Conservation (phyloP, 2,113 vertebrate genomes). For the Laticauda laticaudata region DNA sequence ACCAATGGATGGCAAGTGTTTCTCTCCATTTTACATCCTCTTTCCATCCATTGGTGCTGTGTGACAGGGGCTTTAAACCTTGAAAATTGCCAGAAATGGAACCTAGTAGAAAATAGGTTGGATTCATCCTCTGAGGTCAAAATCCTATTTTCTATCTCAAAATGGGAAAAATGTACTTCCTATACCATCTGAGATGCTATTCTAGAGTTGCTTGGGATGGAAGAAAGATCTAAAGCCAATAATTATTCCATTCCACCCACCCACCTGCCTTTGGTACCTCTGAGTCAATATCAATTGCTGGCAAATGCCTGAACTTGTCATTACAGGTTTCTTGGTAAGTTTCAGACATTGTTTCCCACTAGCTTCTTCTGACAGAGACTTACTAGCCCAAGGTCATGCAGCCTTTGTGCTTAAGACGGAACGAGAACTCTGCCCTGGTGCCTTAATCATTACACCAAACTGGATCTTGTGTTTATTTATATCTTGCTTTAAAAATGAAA, state of each 20-base stretch:
- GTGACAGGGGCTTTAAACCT: not conserved
- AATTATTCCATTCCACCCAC: not conserved
- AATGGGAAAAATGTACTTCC: not conserved
- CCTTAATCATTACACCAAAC: not conserved
- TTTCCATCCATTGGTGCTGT: no score
- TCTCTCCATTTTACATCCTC: no score
- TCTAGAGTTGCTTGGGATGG: not conserved
- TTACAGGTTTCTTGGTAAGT: not conserved
- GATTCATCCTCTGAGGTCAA: not conserved
- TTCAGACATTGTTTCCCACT: not conserved
- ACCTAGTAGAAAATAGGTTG: not conserved
- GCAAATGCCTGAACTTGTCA: not conserved
- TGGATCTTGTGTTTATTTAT: not conserved
- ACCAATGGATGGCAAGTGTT: no score
- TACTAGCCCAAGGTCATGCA: not conserved
- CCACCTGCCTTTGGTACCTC: not conserved
- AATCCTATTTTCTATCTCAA: not conserved
- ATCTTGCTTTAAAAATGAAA: not conserved
- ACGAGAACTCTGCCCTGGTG: not conserved
- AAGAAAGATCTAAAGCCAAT: not conserved
- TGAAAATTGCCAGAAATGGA: not conserved
- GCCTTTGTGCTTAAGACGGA: not conserved
- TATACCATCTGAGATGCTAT: not conserved
- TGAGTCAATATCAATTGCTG: not conserved
- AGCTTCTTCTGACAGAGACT: not conserved